Conservation (phyloP, 2,113 vertebrate genomes). For the Megaleporinus macrocephalus region DNA sequence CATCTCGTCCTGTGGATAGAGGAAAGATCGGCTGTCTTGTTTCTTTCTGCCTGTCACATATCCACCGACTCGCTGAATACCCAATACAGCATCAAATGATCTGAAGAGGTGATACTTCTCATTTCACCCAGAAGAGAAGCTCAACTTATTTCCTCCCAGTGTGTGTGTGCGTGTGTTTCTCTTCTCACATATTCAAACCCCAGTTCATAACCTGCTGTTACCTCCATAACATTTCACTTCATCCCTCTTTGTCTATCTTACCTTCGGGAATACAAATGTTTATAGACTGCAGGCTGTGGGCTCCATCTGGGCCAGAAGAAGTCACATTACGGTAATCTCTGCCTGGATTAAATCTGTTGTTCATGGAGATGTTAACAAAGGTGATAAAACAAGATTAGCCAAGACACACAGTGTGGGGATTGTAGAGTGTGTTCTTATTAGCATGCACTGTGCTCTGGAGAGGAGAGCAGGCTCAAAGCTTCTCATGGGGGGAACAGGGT, state of each 20-base stretch:
- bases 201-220: conserved; percentile 49
- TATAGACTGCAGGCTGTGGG: conserved; percentile 51
- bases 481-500: conserved; percentile 72
- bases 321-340: conserved; percentile 79
- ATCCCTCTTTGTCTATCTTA: conserved; percentile 48
- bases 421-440: conserved; percentile 75
- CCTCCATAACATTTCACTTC: conserved; percentile 49
- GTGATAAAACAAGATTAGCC: conserved; percentile 82
- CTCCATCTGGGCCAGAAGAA: conserved; percentile 70
- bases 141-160: conserved; percentile 46
- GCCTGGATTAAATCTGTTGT: conserved; percentile 80
- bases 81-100: conserved; percentile 74
- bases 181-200: conserved; percentile 45
- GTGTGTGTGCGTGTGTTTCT: neutral
- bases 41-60: conserved; percentile 63
- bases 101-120: conserved; percentile 61
- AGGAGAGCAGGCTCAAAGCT: conserved; percentile 64
- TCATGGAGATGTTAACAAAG: conserved; percentile 85
- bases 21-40: conserved; percentile 64
- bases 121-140: conserved; percentile 55
- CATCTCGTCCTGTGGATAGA: conserved; percentile 70
- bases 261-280: conserved; percentile 62
- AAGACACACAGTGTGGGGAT: conserved; percentile 70
- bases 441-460: conserved; percentile 68
- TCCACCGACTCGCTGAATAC: conserved; percentile 72